Evolutionary conservation across 1,140 invertebrate genomes (phyloP).

Genomic region (Drosophila yakuba): DNA sequence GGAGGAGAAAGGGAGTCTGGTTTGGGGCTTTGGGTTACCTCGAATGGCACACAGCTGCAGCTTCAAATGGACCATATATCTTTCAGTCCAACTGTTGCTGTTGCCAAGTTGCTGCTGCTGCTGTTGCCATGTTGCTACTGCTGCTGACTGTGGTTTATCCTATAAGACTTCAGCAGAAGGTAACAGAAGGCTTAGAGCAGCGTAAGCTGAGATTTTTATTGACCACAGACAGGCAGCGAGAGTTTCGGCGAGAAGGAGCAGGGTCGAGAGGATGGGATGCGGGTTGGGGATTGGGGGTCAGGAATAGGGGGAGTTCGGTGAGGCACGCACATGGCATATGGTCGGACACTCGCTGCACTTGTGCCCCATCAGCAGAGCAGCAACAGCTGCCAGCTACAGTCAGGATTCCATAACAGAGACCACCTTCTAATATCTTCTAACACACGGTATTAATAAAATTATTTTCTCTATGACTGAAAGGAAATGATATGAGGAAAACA

Average conservation of each 20-base stretch:
- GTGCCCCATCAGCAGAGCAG: conserved; percentile 35
- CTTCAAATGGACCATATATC: conserved; percentile 80
- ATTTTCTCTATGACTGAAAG: neutral
- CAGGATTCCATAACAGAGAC: neutral
- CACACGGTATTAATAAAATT: too few relatives aligned
- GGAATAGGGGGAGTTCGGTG: conserved; percentile 6
- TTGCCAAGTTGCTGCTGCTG: conserved; percentile 41
- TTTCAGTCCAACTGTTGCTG: conserved; percentile 78
- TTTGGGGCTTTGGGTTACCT: conserved; percentile 44
- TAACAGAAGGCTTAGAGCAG: conserved; percentile 56
- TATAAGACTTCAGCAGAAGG: conserved; percentile 78
- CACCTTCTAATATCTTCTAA: too few relatives aligned
- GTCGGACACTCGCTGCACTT: conserved; percentile 51
- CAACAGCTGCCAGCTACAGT: conserved; percentile 39
- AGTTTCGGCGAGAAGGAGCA: conserved; percentile 15
- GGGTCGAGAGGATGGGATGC: neutral
- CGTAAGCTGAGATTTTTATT: conserved; percentile 76
- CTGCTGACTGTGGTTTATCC: conserved; percentile 65
- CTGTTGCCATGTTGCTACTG: conserved; percentile 37
- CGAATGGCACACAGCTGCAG: conserved; percentile 69
- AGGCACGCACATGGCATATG: conserved; percentile 72
- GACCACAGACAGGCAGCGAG: conserved; percentile 52
- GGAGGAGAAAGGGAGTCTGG: conserved; percentile 21
- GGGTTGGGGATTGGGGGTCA: neutral
- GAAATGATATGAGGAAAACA: too few relatives aligned